Percentiles rank a stretch among this genome's conserved stretches.
phyloP scores from a whole-genome alignment of 2,113 vertebrate species.

The Hypanus sabinus region DNA sequence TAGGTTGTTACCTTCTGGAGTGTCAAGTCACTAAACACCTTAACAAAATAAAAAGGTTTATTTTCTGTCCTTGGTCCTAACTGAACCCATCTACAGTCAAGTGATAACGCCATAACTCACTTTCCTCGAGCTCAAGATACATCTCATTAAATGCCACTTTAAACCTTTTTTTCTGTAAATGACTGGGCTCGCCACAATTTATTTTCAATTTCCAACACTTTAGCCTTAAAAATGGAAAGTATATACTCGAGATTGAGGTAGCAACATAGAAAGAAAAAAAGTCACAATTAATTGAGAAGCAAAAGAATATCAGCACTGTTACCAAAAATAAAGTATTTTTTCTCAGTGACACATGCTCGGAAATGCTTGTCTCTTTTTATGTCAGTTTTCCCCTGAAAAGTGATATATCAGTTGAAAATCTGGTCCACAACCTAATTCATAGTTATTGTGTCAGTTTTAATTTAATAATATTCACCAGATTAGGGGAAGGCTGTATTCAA shows the following conservation, averaged over 20 bases:
- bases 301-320: neutral
- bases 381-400: neutral
- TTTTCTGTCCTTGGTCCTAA: neutral
- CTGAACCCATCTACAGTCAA: neutral
- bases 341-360: neutral
- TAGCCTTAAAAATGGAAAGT: neutral
- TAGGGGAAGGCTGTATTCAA: no score
- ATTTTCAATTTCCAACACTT: neutral
- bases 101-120: no score
- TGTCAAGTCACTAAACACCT: neutral
- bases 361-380: neutral
- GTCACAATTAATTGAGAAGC: neutral
- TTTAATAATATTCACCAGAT: no score
- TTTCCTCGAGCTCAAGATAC: no score
- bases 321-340: neutral
- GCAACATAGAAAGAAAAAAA: neutral
- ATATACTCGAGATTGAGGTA: neutral
- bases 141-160: neutral
- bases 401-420: neutral
- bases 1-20: neutral
- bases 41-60: neutral
- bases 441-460: no score
- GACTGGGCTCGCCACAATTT: neutral
- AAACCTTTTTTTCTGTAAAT: neutral
- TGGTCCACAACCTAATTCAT: neutral